phyloP scores from a whole-genome alignment of 2,888 invertebrate genomes.

The Melanostoma mellinum region DNA sequence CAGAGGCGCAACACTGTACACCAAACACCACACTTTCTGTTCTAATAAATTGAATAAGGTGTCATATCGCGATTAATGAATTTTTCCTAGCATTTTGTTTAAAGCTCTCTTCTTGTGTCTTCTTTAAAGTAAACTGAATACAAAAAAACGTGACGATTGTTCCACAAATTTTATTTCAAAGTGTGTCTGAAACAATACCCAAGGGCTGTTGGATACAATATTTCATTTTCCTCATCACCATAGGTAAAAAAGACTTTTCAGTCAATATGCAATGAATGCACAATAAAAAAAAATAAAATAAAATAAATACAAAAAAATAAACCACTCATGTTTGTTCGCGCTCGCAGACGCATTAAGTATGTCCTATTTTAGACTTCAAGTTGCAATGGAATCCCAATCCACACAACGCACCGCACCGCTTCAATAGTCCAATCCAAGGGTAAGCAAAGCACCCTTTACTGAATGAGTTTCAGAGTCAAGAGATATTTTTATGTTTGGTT shows the following conservation, averaged over 20 bases:
- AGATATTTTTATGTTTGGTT: constrained; percentile 54
- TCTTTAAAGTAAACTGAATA: constrained; percentile 9
- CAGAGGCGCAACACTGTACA: no score
- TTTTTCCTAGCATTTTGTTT: background rate
- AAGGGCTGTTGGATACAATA: constrained; percentile 44
- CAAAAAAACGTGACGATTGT: constrained; percentile 57
- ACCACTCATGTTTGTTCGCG: constrained; percentile 26
- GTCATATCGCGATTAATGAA: background rate
- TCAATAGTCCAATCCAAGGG: constrained; percentile 56
- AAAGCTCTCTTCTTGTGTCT: constrained; percentile 1
- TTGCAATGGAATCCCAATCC: constrained; percentile 54
- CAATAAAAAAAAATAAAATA: constrained; percentile 4
- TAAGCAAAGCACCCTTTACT: constrained; percentile 68
- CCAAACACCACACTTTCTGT: no score
- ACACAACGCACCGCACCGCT: constrained; percentile 15
- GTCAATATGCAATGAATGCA: constrained; percentile 42
- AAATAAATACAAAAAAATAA: constrained; percentile 37
- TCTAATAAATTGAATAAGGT: no score
- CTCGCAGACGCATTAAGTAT: constrained; percentile 64
- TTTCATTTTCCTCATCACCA: constrained; percentile 7
- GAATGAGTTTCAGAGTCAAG: constrained; percentile 70
- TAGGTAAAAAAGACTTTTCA: constrained; percentile 14
- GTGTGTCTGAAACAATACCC: constrained; percentile 52
- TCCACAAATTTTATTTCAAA: constrained; percentile 42
- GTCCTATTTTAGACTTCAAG: constrained; percentile 63